Conservation (phyloP, 2,888 invertebrate species). For the Craniophora ligustri region DNA sequence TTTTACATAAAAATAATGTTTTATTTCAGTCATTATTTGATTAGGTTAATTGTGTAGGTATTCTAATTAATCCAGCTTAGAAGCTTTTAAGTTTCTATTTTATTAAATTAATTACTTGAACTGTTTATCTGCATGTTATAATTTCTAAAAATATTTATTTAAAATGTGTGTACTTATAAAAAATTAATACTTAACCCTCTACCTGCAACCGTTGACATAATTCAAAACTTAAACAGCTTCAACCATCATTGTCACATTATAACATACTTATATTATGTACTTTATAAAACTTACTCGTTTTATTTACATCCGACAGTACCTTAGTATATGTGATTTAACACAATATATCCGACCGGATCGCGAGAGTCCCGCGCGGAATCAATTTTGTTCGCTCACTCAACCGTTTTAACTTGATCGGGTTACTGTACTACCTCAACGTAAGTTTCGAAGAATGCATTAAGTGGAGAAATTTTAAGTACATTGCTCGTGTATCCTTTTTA, state of each 20-base stretch:
- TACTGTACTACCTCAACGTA: constrained; percentile 37
- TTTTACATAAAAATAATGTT: constrained; percentile 27
- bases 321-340: constrained; percentile 55
- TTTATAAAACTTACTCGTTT: constrained; percentile 37
- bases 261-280: constrained; percentile 32
- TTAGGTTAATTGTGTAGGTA: constrained; percentile 24
- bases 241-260: constrained; percentile 23
- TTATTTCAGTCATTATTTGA: constrained; percentile 8
- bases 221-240: constrained; percentile 16
- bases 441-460: constrained; percentile 46
- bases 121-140: too few species aligned
- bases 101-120: too few species aligned
- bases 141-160: too few species aligned
- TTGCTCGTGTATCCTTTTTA: constrained; percentile 15
- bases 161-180: too few species aligned
- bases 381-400: constrained; percentile 56
- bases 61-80: constrained; percentile 27
- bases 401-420: constrained; percentile 56
- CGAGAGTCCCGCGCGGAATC: constrained; percentile 54
- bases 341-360: constrained; percentile 55
- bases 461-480: constrained; percentile 24
- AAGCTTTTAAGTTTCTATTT: constrained; percentile 21
- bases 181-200: not conserved
- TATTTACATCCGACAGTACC: constrained; percentile 44
- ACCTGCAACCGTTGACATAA: constrained; percentile 7